A percentile compares a stretch with the other conserved stretches of the same genome.
phyloP scores from a whole-genome alignment of 1,140 invertebrate species.

The Saxidomus purpurata region DNA sequence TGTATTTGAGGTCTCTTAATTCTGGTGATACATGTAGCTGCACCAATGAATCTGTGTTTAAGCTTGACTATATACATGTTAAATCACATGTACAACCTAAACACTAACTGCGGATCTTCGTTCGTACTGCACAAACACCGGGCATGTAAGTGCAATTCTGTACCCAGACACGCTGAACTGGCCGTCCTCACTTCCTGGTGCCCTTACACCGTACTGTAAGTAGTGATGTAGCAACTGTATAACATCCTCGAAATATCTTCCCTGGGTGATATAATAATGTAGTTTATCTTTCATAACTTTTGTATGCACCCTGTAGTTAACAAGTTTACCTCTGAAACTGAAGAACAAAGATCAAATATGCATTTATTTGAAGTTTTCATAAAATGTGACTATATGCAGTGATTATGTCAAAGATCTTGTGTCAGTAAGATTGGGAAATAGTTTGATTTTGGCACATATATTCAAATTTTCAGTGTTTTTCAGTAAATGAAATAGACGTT shows the following conservation, averaged over 20 bases:
- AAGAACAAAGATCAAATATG: neutral
- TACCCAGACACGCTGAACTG: neutral
- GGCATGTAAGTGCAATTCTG: neutral
- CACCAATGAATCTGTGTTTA: no score
- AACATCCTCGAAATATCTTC: constrained; percentile 1
- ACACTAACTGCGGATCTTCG: constrained; percentile 12
- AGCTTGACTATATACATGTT: no score
- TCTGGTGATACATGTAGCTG: no score
- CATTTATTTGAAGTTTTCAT: no score
- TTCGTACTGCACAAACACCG: constrained; percentile 35
- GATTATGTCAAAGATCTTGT: neutral
- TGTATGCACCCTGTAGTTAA: constrained; percentile 29
- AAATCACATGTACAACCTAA: neutral
- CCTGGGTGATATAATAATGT: constrained; percentile 36
- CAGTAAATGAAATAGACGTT: no score
- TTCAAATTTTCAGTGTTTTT: neutral
- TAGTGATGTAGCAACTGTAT: constrained; percentile 21
- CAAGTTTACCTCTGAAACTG: neutral
- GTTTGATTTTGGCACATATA: no score
- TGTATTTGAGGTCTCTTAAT: no score
- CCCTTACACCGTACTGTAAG: neutral
- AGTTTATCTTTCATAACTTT: constrained; percentile 10
- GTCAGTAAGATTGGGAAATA: neutral
- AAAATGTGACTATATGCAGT: neutral
- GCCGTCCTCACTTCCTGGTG: neutral